A percentile compares a stretch with the other conserved stretches of the same genome.
Evolutionary conservation across 2,888 invertebrate genomes (phyloP).

Genomic region (Sphaerophoria rueppellii): DNA sequence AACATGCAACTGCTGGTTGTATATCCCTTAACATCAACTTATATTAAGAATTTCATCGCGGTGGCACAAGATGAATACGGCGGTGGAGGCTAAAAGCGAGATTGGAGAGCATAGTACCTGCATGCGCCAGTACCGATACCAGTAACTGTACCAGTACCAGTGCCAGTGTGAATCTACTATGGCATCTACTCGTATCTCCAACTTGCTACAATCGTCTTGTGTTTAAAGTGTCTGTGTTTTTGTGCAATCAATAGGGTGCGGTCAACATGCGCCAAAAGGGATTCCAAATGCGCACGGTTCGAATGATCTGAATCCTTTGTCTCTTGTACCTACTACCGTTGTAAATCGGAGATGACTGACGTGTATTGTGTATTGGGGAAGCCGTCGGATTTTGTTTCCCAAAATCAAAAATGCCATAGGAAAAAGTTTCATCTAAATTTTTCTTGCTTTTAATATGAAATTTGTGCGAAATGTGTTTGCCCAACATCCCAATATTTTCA

Average conservation of each 20-base stretch:
- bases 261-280: constrained; percentile 67
- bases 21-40: neutral
- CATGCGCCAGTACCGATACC: constrained; percentile 23
- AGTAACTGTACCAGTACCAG: neutral
- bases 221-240: constrained; percentile 5
- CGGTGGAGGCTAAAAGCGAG: constrained; percentile 50
- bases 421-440: constrained; percentile 49
- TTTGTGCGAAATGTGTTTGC: constrained; percentile 31
- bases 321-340: neutral
- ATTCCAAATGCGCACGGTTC: constrained; percentile 64
- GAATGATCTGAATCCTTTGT: constrained; percentile 48
- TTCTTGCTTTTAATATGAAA: constrained; percentile 12
- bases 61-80: constrained; percentile 44
- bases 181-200: constrained; percentile 40
- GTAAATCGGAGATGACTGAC: constrained; percentile 8
- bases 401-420: constrained; percentile 15
- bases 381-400: constrained; percentile 25
- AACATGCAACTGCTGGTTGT: constrained; percentile 17
- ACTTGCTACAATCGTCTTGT: constrained; percentile 44
- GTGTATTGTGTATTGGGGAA: constrained; percentile 2
- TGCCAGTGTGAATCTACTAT: neutral
- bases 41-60: constrained; percentile 12
- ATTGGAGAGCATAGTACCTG: constrained; percentile 27
- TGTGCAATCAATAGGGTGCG: constrained; percentile 61
- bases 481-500: constrained; percentile 58